These are phyloP conservation scores for Telmatochromis bifrenatus DNA, from an alignment of 2,113 vertebrate species.

Conservation along the genomic window DNA sequence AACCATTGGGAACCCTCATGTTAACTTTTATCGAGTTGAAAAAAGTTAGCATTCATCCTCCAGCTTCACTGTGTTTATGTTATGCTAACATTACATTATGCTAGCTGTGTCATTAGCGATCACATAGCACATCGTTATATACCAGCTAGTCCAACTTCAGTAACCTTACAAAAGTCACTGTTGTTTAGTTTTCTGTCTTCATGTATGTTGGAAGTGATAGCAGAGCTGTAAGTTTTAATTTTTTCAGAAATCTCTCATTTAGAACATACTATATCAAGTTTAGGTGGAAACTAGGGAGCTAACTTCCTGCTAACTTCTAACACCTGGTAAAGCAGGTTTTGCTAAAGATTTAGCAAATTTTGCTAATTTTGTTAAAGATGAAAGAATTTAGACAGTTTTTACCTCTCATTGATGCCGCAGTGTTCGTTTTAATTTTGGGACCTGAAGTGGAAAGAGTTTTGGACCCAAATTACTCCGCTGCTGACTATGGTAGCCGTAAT, in stretches of 20 bases:
- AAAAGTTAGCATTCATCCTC: background rate
- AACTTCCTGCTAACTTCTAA: background rate
- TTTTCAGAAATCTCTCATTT: background rate
- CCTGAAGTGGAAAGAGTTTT: background rate
- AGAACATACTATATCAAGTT: background rate
- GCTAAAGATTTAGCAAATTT: background rate
- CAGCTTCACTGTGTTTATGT: background rate
- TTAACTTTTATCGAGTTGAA: accelerated
- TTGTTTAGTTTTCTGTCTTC: background rate
- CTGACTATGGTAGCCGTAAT: background rate
- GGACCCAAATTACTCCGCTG: background rate
- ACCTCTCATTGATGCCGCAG: background rate
- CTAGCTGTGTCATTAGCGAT: background rate
- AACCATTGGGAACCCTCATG: background rate
- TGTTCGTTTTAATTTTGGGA: background rate
- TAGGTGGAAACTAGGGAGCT: background rate
- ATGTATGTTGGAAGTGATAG: background rate
- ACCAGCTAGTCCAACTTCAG: background rate
- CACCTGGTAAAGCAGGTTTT: background rate
- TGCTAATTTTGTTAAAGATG: background rate
- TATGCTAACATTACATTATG: background rate
- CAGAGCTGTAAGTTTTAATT: background rate
- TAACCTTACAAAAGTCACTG: background rate
- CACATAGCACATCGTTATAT: background rate
- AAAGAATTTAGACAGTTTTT: background rate